Percentiles rank a stretch among this genome's conserved stretches.
Evolutionary conservation across 35 echinoderm and acorn worm genomes (phyloP).

Genomic region (Ophiothrix spiculata): DNA sequence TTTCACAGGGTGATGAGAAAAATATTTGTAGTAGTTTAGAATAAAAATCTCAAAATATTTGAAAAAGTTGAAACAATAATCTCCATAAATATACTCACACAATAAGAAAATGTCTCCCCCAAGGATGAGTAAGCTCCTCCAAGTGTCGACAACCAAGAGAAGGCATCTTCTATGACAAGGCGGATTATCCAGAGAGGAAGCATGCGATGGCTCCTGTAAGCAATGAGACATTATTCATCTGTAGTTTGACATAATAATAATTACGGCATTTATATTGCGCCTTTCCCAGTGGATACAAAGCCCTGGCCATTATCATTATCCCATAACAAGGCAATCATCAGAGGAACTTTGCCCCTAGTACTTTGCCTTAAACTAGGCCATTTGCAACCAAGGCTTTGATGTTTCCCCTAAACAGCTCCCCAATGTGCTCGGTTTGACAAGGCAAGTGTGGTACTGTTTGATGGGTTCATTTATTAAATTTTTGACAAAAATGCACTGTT

Average conservation of each 20-base stretch:
- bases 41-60: too few relatives aligned
- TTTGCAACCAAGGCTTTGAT: too few relatives aligned
- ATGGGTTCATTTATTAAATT: too few relatives aligned
- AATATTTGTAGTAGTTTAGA: too few relatives aligned
- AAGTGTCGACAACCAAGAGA: slow-evolving; percentile 93
- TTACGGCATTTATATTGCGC: neutral
- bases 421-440: too few relatives aligned
- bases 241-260: neutral
- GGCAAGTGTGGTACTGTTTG: too few relatives aligned
- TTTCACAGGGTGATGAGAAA: too few relatives aligned
- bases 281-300: neutral
- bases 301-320: neutral
- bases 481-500: too few relatives aligned
- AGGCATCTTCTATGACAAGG: slow-evolving; percentile 76
- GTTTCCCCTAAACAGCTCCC: too few relatives aligned
- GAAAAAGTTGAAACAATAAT: too few relatives aligned
- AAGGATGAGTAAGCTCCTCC: slow-evolving; percentile 93
- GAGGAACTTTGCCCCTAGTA: too few relatives aligned
- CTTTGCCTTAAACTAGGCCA: too few relatives aligned
- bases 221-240: neutral
- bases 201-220: slow-evolving; percentile 67
- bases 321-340: neutral
- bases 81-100: slow-evolving; percentile 87
- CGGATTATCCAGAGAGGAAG: slow-evolving; percentile 62
- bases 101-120: slow-evolving; percentile 65